Conservation (phyloP, 1,140 invertebrate genomes). For the Eupristina koningsbergeri region DNA sequence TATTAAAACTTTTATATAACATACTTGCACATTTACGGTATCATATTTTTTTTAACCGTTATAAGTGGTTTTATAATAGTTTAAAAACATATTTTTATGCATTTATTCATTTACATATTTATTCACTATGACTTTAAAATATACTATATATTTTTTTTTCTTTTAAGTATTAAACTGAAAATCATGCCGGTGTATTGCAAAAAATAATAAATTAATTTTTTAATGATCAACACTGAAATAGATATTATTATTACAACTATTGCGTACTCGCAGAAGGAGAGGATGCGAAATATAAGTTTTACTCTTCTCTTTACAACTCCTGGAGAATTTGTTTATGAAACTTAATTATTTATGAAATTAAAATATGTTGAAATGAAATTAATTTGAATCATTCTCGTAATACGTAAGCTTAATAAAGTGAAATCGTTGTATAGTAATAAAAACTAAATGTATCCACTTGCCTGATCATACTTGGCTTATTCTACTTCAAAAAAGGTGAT, state of each 20-base stretch:
- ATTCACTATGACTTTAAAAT: background rate
- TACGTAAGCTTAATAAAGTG: background rate
- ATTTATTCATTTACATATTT: background rate
- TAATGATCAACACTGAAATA: too few relatives aligned
- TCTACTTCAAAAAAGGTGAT: background rate
- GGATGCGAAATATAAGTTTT: background rate
- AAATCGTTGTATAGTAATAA: background rate
- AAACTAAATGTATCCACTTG: background rate
- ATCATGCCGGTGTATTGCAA: too few relatives aligned
- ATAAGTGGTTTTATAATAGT: background rate
- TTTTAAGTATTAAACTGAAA: background rate
- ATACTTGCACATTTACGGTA: background rate
- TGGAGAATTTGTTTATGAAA: background rate
- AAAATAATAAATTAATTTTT: too few relatives aligned
- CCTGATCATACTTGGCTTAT: constrained; percentile 8
- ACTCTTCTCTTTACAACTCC: background rate
- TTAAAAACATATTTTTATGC: background rate
- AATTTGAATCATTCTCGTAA: background rate
- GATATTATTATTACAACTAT: background rate
- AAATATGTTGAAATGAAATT: too few relatives aligned
- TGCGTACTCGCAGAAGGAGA: background rate
- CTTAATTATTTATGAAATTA: too few relatives aligned
- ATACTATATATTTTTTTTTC: background rate
- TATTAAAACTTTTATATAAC: background rate
- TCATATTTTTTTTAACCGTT: background rate